These are phyloP conservation scores for Gymnosoma rotundatum DNA, from an alignment of 2,888 invertebrate genomes.

Conservation along the genomic window DNA sequence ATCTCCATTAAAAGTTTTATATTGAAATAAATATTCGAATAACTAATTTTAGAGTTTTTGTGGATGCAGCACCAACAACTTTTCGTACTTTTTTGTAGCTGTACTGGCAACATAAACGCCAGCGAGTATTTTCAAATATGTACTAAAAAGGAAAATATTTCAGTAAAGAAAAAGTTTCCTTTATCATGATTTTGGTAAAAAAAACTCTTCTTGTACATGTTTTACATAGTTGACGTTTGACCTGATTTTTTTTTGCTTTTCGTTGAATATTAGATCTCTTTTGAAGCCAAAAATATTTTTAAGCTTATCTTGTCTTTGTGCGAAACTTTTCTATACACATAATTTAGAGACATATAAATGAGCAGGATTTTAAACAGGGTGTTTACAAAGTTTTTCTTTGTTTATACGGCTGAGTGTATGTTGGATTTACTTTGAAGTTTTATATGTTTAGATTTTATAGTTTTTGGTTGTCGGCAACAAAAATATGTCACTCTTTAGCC, in stretches of 20 bases:
- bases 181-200: constrained; percentile 56
- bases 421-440: constrained; percentile 40
- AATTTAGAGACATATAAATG: constrained; percentile 21
- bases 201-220: constrained; percentile 5
- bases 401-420: not conserved
- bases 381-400: constrained; percentile 25
- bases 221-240: constrained; percentile 66
- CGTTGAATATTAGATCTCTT: constrained; percentile 35
- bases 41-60: not conserved
- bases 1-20: not conserved
- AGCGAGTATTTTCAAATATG: constrained; percentile 31
- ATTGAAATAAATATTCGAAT: not conserved
- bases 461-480: not conserved
- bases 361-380: constrained; percentile 44
- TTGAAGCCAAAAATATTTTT: constrained; percentile 66
- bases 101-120: not conserved
- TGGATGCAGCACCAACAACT: not conserved
- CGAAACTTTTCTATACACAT: constrained; percentile 16
- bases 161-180: constrained; percentile 47
- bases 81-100: not conserved
- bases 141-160: constrained; percentile 18
- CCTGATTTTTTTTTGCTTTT: constrained; percentile 45
- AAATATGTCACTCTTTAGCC: constrained; percentile 22
- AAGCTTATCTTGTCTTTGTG: constrained; percentile 60
- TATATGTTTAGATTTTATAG: constrained; percentile 24